A percentile compares a stretch with the other conserved stretches of the same genome.
phyloP scores from a whole-genome alignment of 2,113 vertebrate species.

The Strigops habroptila region DNA sequence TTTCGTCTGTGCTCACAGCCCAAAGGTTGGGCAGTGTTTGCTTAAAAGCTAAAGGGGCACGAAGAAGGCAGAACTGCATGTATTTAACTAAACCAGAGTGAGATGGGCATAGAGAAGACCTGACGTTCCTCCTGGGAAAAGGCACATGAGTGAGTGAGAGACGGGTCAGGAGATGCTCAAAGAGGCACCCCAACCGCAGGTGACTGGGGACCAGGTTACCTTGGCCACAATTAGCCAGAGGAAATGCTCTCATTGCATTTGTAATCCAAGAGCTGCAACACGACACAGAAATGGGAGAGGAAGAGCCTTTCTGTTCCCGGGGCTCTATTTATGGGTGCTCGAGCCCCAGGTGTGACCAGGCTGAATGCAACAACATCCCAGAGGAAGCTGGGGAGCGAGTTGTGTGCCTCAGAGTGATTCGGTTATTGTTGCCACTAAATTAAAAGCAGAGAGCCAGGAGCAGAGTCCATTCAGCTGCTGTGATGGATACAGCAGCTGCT shows the following conservation, averaged over 20 bases:
- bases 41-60: background rate
- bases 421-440: slow-evolving; percentile 32
- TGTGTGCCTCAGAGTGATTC: background rate
- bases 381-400: background rate
- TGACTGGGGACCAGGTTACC: background rate
- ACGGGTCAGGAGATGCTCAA: accelerated
- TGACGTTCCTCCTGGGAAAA: background rate
- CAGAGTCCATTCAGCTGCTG: background rate
- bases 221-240: slow-evolving; percentile 37
- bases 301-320: slow-evolving; percentile 37
- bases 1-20: background rate
- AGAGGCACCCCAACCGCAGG: background rate
- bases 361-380: slow-evolving; percentile 18
- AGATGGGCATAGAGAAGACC: background rate
- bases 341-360: background rate
- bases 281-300: slow-evolving; percentile 17
- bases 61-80: background rate
- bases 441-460: background rate
- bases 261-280: background rate
- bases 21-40: background rate
- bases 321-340: slow-evolving; percentile 38
- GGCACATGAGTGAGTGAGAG: background rate
- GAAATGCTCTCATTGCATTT: slow-evolving; percentile 47
- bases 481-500: background rate
- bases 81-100: background rate